phyloP scores from a whole-genome alignment of 2,113 vertebrate species.

The Mesoclemmys tuberculata region DNA sequence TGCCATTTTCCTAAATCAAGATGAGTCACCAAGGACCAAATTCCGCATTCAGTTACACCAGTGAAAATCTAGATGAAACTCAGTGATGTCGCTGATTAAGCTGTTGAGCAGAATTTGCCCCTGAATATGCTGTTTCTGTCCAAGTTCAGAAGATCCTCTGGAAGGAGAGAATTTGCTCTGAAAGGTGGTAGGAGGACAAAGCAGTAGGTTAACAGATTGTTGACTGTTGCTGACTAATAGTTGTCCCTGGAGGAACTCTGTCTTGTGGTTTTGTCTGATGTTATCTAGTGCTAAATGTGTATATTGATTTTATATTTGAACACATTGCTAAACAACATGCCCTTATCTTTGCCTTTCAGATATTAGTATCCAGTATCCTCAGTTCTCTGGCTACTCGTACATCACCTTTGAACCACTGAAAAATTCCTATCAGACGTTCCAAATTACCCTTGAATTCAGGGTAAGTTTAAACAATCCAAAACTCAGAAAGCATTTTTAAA shows the following conservation, averaged over 20 bases:
- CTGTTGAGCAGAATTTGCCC: neutral
- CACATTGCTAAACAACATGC: neutral
- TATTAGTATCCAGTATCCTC: conserved; percentile 89
- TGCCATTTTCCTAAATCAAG: neutral
- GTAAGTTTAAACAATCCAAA: conserved; percentile 74
- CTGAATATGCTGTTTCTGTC: neutral
- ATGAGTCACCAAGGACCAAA: neutral
- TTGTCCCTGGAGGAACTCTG: neutral
- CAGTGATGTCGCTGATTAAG: neutral
- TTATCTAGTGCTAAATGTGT: neutral
- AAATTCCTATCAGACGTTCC: conserved; percentile 94
- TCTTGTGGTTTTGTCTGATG: neutral
- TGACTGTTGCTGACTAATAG: neutral
- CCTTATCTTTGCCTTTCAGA: conserved; percentile 78
- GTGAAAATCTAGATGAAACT: conserved; percentile 20
- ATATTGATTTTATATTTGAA: neutral
- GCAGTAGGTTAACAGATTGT: conserved; percentile 1
- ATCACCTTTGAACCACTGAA: conserved; percentile 96
- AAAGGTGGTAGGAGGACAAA: neutral
- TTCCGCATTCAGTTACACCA: neutral
- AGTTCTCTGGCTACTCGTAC: conserved; percentile 94
- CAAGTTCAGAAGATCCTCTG: neutral
- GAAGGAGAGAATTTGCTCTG: conserved; percentile 4
- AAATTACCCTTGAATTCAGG: conserved; percentile 94
- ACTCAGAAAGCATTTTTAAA: neutral